Evolutionary conservation across 2,888 invertebrate genomes (phyloP), one percentile per base, ranked within the genome.

Genomic region (Thymelicus lineola): DNA sequence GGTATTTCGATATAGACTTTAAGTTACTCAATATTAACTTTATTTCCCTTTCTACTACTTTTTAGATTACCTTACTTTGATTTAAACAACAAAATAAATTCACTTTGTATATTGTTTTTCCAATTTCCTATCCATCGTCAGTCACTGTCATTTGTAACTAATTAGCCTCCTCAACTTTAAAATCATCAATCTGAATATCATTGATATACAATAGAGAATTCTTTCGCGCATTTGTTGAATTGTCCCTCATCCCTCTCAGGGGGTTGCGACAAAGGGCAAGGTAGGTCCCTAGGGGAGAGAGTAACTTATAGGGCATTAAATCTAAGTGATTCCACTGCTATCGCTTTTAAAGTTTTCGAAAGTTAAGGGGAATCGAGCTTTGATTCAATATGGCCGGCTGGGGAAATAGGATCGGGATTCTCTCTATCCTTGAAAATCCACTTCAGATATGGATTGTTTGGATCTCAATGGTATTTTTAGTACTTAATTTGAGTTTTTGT

Each of bases 241-340:
- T 77, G 77, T 80, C 85, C 82, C 79, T 77, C 69, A 76, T 76
- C 73, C 75, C 78, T 81, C 87, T 84, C 81, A 71, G 17, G 70
- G 75, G 86, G 83, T 65, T 71, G 28, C 73, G 78, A 87, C 89
- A 91, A 90, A 90, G 88, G 87, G 86, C 83, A 77, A 60, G 46
- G 68, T 46, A 45, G 69, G 73, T 84, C 86, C 86, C 77, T 7
- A 72, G 83, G 82, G 77, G 73, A 70, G 69, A 71, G 85, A 83
- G 87, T 87, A 88, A 90, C 86, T 90, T 89, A 86, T 87, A 85
- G 81, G 80, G 86, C 87, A 90, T 91, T 91, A 88, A 87, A 88
- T 88, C 90, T 89, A 91, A 92, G 91, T 92, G 92, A 89, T 91
- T 87, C 84, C 73, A 77, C 81, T 82, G 77, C 79, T 81, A 83